Evolutionary conservation across 2,113 vertebrate genomes (phyloP).

Genomic region (Centropus bengalensis): DNA sequence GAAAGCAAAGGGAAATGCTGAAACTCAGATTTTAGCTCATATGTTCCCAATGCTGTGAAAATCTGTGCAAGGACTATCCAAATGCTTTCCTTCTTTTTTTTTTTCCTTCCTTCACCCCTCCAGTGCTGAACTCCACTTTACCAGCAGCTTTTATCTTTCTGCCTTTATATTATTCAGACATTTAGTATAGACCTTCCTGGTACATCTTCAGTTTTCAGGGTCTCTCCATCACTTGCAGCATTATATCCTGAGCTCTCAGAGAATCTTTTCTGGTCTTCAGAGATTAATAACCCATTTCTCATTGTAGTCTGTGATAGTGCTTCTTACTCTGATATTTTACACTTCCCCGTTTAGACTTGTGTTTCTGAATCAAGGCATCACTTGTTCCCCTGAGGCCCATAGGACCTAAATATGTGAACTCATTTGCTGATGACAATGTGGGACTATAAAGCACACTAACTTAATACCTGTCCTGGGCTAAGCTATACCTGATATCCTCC

Average conservation of each 20-base stretch:
- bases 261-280: neutral
- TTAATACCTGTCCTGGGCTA: neutral
- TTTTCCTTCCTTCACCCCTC: neutral
- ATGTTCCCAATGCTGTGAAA: neutral
- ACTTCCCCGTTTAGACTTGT: neutral
- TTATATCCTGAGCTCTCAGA: neutral
- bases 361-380: neutral
- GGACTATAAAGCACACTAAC: neutral
- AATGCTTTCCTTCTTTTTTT: neutral
- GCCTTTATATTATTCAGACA: neutral
- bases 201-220: neutral
- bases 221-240: neutral
- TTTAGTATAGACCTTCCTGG: neutral
- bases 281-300: neutral
- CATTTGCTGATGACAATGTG: neutral
- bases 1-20: neutral
- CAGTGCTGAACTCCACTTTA: neutral
- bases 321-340: neutral
- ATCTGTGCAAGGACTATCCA: neutral
- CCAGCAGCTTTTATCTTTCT: neutral
- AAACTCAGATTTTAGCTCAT: constrained; percentile 16
- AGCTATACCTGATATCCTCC: neutral
- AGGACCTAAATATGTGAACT: neutral
- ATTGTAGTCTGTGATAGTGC: neutral
- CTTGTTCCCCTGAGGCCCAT: neutral